Percentiles rank a stretch among this genome's conserved stretches.
phyloP scores from a whole-genome alignment of 2,113 vertebrate species.

The Chauna torquata region DNA sequence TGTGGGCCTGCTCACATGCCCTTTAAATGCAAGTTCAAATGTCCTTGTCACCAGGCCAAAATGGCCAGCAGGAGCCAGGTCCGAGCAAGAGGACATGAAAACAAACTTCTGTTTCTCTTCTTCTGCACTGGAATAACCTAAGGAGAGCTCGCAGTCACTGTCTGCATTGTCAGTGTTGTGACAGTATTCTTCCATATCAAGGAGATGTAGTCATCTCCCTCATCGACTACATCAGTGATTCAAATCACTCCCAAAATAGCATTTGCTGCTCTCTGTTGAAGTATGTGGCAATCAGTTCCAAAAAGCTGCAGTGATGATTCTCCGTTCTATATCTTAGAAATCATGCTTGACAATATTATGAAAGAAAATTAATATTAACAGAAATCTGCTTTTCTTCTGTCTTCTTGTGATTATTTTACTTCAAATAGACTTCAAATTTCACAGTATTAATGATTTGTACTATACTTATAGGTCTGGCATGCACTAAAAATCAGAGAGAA shows the following conservation, averaged over 20 bases:
- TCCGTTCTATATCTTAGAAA: background rate
- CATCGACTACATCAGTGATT: background rate
- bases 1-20: accelerated
- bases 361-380: background rate
- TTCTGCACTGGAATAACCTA: background rate
- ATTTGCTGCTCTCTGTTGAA: background rate
- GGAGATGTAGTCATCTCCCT: background rate
- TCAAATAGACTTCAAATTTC: background rate
- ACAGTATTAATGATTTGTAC: background rate
- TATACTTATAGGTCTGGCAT: accelerated
- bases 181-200: background rate
- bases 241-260: background rate
- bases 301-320: background rate
- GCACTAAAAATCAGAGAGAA: background rate
- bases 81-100: background rate
- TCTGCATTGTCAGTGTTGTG: background rate
- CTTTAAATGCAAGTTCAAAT: background rate
- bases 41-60: background rate
- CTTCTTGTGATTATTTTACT: background rate
- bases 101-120: background rate
- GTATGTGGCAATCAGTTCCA: background rate
- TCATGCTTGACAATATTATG: background rate
- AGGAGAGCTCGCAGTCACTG: background rate
- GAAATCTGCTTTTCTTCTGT: background rate
- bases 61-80: background rate